phyloP scores from a whole-genome alignment of 92 coral and sea anemone species.

The Montipora capitata region DNA sequence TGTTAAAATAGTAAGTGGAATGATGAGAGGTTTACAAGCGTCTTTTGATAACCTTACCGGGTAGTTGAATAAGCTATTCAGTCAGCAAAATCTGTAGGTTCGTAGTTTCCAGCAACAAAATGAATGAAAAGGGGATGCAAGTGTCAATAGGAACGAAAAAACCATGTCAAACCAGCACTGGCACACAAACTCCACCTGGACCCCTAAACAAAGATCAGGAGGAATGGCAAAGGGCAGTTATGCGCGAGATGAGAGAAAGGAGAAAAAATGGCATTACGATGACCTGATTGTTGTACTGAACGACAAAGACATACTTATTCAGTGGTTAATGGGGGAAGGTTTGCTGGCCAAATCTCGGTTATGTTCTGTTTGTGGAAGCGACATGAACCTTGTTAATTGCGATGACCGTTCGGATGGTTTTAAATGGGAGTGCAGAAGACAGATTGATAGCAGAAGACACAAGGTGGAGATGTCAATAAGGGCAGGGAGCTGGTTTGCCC shows the following conservation, averaged over 20 bases:
- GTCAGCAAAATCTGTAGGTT: not conserved
- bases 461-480: conserved; percentile 17
- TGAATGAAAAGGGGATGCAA: conserved; percentile 6
- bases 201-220: not conserved
- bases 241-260: not conserved
- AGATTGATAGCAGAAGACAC: not conserved
- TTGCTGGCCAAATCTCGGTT: no score
- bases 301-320: no score
- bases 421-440: no score
- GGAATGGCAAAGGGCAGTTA: no score
- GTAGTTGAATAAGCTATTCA: not conserved
- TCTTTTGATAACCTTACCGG: not conserved
- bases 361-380: no score
- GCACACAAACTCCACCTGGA: conserved; percentile 25
- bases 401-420: no score
- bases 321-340: no score
- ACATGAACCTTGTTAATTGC: no score
- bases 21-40: not conserved
- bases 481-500: not conserved
- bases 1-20: not conserved
- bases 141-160: conserved; percentile 2
- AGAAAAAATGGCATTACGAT: conserved; percentile 20
- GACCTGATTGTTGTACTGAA: not conserved
- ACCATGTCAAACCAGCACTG: conserved; percentile 6
- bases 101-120: conserved; percentile 9